phyloP scores from a whole-genome alignment of 2,888 invertebrate species.

The Eurois occulta region DNA sequence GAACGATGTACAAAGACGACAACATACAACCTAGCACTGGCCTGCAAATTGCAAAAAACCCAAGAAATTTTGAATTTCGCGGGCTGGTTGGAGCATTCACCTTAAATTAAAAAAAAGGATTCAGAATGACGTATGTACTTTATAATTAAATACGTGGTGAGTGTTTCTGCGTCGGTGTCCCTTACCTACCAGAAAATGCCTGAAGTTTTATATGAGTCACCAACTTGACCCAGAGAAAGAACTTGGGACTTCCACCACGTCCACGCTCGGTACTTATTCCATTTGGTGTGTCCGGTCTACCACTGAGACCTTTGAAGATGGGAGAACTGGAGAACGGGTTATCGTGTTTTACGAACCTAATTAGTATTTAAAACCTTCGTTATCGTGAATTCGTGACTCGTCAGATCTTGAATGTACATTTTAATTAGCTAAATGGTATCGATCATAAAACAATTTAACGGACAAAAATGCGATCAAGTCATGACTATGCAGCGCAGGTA shows the following conservation, averaged over 20 bases:
- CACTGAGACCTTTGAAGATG: conserved; percentile 3
- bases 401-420: conserved; percentile 23
- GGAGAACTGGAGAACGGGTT: not conserved
- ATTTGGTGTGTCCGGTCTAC: not conserved
- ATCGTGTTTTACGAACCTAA: conserved; percentile 7
- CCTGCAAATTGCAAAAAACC: too few species aligned
- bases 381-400: conserved; percentile 39
- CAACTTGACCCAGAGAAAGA: not conserved
- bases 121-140: too few species aligned
- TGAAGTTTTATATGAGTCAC: not conserved
- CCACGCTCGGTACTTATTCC: not conserved
- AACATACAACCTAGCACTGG: too few species aligned
- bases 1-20: too few species aligned
- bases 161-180: too few species aligned
- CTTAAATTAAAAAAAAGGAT: too few species aligned
- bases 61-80: too few species aligned
- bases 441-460: conserved; percentile 33
- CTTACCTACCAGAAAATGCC: not conserved
- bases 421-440: conserved; percentile 38
- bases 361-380: conserved; percentile 12
- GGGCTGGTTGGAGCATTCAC: too few species aligned
- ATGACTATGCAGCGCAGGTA: not conserved
- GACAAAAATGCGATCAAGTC: not conserved
- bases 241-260: not conserved
- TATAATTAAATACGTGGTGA: too few species aligned